These are phyloP conservation scores for Actenoides hombroni DNA, from an alignment of 2,113 vertebrate genomes.

Conservation along the genomic window DNA sequence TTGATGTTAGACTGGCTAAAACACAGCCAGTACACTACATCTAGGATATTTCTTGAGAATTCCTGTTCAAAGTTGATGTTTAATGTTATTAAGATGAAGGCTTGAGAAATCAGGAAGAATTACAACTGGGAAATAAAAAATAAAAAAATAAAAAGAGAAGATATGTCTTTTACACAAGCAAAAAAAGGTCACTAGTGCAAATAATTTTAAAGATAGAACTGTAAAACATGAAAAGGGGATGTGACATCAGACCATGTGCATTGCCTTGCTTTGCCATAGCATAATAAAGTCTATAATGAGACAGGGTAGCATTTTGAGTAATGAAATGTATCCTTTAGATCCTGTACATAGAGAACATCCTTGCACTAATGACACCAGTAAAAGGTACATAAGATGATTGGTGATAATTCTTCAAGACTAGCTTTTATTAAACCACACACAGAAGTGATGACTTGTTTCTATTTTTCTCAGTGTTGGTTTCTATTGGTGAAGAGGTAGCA, in stretches of 20 bases:
- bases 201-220: not conserved
- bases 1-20: not conserved
- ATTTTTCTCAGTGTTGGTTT: not conserved
- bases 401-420: not conserved
- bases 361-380: not conserved
- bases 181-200: not conserved
- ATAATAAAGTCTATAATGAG: not conserved
- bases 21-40: not conserved
- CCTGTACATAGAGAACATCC: not conserved
- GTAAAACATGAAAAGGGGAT: not conserved
- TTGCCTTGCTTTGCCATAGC: not conserved
- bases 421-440: not conserved
- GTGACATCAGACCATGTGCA: not conserved
- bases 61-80: not conserved
- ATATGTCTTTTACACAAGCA: not conserved
- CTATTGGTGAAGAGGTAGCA: not conserved
- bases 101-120: not conserved
- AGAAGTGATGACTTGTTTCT: not conserved
- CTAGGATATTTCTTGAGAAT: not conserved
- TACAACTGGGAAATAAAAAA: not conserved
- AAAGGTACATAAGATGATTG: not conserved
- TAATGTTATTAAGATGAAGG: not conserved
- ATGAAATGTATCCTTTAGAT: not conserved
- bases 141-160: not conserved
- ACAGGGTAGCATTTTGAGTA: not conserved